A percentile compares a stretch with the other conserved stretches of the same genome.
phyloP scores from a whole-genome alignment of 2,888 invertebrate species.

The Ophonus ardosiacus region DNA sequence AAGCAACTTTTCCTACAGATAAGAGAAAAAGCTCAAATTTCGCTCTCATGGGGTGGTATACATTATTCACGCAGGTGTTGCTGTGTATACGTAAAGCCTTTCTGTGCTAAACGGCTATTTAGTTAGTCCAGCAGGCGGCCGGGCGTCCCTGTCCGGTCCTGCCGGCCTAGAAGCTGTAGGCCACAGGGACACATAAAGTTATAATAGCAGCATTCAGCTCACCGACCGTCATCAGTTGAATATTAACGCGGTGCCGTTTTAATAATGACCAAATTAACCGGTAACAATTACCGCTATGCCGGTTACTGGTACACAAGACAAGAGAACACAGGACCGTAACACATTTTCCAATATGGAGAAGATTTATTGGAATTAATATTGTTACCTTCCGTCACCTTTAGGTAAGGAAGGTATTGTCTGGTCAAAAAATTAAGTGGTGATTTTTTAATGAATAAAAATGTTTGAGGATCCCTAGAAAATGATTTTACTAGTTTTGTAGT shows the following conservation, averaged over 20 bases:
- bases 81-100: not conserved
- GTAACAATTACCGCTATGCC: constrained; percentile 52
- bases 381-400: too few species aligned
- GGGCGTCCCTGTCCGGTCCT: not conserved
- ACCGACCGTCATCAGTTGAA: constrained; percentile 53
- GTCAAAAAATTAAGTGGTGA: too few species aligned
- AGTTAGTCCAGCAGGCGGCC: not conserved
- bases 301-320: constrained; percentile 49
- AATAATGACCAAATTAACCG: constrained; percentile 59
- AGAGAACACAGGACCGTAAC: constrained; percentile 14
- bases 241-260: constrained; percentile 61
- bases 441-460: too few species aligned
- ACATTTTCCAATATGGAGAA: not conserved
- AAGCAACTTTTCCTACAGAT: too few species aligned
- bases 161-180: not conserved
- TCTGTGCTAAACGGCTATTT: not conserved
- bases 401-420: too few species aligned
- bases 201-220: constrained; percentile 39
- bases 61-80: too few species aligned
- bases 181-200: constrained; percentile 37
- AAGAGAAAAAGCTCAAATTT: too few species aligned
- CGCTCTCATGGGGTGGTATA: too few species aligned
- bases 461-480: too few species aligned
- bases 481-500: too few species aligned
- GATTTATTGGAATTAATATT: not conserved